phyloP scores from a whole-genome alignment of 2,113 vertebrate species.

The Megatriorchis doriae region DNA sequence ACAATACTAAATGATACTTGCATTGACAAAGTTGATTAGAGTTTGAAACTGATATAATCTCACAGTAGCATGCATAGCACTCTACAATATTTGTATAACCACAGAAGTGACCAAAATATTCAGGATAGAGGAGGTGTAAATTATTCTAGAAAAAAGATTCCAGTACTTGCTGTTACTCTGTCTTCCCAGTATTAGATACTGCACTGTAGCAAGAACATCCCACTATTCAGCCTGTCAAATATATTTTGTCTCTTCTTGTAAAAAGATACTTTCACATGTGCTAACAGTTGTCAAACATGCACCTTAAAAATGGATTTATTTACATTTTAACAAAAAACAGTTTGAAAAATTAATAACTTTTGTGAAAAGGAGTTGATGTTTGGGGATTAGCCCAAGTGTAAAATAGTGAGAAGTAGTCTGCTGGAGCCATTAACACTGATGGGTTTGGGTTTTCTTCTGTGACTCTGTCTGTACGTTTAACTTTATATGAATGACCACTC shows the following conservation, averaged over 20 bases:
- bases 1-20: background rate
- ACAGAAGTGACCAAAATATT: background rate
- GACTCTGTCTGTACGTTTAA: background rate
- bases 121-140: background rate
- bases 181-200: background rate
- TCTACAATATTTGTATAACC: background rate
- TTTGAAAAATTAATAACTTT: background rate
- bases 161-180: background rate
- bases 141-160: background rate
- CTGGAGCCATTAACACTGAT: background rate
- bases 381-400: background rate
- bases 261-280: background rate
- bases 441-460: background rate
- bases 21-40: background rate
- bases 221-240: background rate
- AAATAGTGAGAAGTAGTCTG: background rate
- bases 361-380: background rate
- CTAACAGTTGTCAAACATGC: background rate
- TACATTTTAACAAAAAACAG: constrained; percentile 2
- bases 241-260: background rate
- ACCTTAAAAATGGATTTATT: constrained; percentile 29
- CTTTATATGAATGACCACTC: background rate
- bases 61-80: background rate
- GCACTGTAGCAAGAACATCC: background rate
- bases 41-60: background rate